These are phyloP conservation scores for Alethe diademata DNA, from an alignment of 2,113 vertebrate genomes.

Conservation along the genomic window DNA sequence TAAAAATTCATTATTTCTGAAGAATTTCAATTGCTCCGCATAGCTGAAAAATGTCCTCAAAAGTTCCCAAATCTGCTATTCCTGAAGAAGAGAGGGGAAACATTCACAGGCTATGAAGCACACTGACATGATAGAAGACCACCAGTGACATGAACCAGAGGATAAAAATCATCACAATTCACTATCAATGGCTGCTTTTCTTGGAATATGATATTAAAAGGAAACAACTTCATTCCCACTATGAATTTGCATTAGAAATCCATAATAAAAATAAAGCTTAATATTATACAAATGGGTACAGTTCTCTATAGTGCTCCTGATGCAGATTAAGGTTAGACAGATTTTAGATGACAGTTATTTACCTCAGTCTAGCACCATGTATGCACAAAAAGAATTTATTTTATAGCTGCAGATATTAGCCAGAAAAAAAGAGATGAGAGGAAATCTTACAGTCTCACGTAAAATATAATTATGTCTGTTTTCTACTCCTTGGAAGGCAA, in stretches of 20 bases:
- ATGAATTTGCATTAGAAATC: conserved; percentile 62
- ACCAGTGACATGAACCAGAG: not conserved
- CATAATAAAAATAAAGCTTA: conserved; percentile 57
- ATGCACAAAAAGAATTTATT: conserved; percentile 60
- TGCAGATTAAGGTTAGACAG: conserved; percentile 53
- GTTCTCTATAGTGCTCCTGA: conserved; percentile 42
- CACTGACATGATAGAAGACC: not conserved
- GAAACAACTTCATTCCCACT: conserved; percentile 33
- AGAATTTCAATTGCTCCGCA: conserved; percentile 4
- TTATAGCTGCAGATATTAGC: conserved; percentile 61
- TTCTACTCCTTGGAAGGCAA: conserved; percentile 61
- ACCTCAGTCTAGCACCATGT: conserved; percentile 42
- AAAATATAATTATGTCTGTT: conserved; percentile 70
- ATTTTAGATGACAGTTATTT: conserved; percentile 58
- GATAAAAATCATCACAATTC: conserved; percentile 29
- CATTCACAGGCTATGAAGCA: not conserved
- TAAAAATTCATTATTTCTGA: not conserved
- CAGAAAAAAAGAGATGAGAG: conserved; percentile 43
- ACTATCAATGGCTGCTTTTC: conserved; percentile 6
- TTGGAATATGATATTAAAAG: conserved; percentile 12
- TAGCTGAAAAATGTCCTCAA: conserved; percentile 22
- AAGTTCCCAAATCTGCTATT: conserved; percentile 31
- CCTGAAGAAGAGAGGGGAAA: conserved; percentile 11
- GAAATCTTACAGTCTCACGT: conserved; percentile 52
- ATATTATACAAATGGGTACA: conserved; percentile 56